Base-by-base conservation (phyloP, 2,797 vertebrate genomes). In the Protonibea diacanthus region DNA sequence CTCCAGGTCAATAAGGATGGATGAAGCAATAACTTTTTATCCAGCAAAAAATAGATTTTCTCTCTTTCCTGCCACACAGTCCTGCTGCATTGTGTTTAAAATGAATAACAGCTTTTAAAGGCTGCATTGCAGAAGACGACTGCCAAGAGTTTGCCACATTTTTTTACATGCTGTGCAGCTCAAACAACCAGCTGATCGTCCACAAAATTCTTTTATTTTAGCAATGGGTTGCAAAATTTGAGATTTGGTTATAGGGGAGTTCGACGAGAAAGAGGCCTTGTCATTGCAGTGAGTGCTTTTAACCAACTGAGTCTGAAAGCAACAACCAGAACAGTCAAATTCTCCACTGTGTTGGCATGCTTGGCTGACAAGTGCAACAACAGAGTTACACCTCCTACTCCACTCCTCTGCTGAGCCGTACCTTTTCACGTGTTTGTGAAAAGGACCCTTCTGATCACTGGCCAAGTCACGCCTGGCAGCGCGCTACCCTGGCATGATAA, bases 381-480 rank as follows among this genome's bases (percentile, higher is more conserved):
- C 78, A 81, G 76, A 61, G 53, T 65, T 81, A 78, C 76, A 72
- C 78, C 79, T 81, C 67, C 71, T 64, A 55, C 81, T 82, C 81
- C 17, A 57, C 83, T 86, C 74, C 63, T 77, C 73, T 80, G 71
- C 53, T 61, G 44, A 82, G 72, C 38, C 18, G 61, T 76, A 84
- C 83, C 85, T 86, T 38, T 89, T 79, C 74, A 75, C 48, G 14
- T 82, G 78, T 87, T 88, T 77, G 40, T 70, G 64, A 87, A 83
- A 84, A 82, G 64, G 69, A 75, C 45, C 49, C 48, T 75, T 88
- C 70, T 84, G 82, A 91, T 91, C 77, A 48, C 3, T 8, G 74
- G 84, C 86, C 72, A 86, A 74, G 84, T 80, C 74, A 80, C 48
- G 72, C 76, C 83, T 88, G 84, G 83, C 68, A 64, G 88, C 74